Conservation (phyloP, 1,140 invertebrate genomes). For the Drosophila sturtevanti region DNA sequence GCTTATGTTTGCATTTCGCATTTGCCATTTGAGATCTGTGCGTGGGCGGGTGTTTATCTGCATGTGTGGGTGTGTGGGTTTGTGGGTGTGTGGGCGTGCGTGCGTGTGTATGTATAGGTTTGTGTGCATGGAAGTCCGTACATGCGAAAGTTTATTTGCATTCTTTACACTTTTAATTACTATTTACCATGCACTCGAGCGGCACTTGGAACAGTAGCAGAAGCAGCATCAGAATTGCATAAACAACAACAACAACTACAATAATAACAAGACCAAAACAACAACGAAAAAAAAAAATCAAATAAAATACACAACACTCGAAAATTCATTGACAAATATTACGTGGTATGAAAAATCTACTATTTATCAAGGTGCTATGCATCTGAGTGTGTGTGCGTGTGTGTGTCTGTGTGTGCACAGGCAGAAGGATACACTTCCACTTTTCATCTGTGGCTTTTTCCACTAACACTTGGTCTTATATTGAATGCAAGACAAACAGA, state of each 20-base stretch:
- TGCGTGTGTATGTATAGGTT: background rate
- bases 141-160: constrained; percentile 58
- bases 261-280: constrained; percentile 48
- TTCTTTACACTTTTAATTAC: constrained; percentile 79
- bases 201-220: constrained; percentile 35
- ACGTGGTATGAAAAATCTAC: background rate
- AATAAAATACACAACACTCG: constrained; percentile 43
- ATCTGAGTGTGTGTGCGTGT: no score
- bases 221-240: constrained; percentile 43
- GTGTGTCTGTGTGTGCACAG: no score
- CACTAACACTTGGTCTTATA: no score
- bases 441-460: no score
- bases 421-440: no score
- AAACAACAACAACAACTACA: constrained; percentile 34
- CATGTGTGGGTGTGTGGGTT: background rate
- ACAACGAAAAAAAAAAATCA: constrained; percentile 52
- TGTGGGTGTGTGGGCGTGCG: constrained; percentile 3
- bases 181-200: constrained; percentile 74
- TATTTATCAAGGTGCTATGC: background rate
- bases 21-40: constrained; percentile 28
- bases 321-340: constrained; percentile 1
- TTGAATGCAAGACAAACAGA: no score
- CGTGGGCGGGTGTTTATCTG: background rate
- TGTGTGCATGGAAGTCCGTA: background rate
- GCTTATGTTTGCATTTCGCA: constrained; percentile 52